Percentiles rank a stretch among this genome's conserved stretches.
These are phyloP conservation scores for Leptonema lineaticorne DNA, from an alignment of 1,140 invertebrate species.

Conservation along the genomic window DNA sequence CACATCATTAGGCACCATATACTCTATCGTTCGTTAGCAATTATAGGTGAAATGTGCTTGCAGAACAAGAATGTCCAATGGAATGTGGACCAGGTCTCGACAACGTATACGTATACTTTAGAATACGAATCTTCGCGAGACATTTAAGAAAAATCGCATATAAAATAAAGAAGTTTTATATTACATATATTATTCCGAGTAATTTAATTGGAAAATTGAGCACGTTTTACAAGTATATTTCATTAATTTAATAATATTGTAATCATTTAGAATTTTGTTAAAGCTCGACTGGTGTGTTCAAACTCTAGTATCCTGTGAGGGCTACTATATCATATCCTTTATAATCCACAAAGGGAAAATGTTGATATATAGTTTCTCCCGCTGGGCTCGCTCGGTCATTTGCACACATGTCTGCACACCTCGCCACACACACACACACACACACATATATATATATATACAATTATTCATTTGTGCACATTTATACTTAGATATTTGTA, in stretches of 20 bases:
- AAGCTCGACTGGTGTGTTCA: background rate
- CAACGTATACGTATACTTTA: constrained; percentile 3
- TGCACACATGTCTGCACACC: background rate
- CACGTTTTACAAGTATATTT: background rate
- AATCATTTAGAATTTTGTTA: background rate
- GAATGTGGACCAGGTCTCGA: constrained; percentile 14
- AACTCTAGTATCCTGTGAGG: background rate
- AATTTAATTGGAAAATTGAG: background rate
- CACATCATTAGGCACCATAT: background rate
- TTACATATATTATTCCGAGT: background rate
- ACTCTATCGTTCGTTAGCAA: background rate
- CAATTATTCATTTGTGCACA: background rate
- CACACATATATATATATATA: background rate
- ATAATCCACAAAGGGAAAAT: constrained; percentile 5
- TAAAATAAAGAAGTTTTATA: background rate
- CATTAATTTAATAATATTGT: background rate
- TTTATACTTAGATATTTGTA: too few relatives aligned
- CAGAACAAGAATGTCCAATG: constrained; percentile 20
- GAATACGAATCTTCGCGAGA: background rate
- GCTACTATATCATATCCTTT: constrained; percentile 5
- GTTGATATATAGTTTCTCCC: constrained; percentile 18
- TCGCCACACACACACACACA: background rate
- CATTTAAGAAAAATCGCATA: background rate
- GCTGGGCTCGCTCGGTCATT: constrained; percentile 11
- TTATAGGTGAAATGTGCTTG: constrained; percentile 22